Conservation (phyloP, 2,797 vertebrate species). For the Onychomys torridus region DNA sequence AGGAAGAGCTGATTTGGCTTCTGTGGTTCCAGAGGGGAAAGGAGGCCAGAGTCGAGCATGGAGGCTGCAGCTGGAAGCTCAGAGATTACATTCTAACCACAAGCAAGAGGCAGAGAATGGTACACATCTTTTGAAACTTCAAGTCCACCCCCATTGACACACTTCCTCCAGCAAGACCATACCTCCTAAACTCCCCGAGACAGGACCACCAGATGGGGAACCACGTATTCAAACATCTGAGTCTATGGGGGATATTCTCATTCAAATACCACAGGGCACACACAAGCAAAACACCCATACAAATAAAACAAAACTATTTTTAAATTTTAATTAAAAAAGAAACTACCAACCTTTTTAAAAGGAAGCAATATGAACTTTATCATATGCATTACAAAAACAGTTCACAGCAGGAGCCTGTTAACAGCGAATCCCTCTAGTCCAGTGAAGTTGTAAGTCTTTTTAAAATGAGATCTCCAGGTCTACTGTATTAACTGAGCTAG, state of each 20-base stretch:
- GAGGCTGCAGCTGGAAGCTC: no score
- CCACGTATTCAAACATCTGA: background rate
- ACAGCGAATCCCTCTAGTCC: constrained; percentile 28
- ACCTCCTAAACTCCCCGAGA: background rate
- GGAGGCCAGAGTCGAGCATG: background rate
- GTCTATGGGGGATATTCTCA: background rate
- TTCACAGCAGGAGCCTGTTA: constrained; percentile 50
- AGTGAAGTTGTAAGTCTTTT: constrained; percentile 55
- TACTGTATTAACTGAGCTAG: constrained; percentile 46
- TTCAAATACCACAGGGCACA: background rate
- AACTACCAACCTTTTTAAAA: constrained; percentile 20
- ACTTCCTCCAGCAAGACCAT: background rate
- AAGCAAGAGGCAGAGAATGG: background rate
- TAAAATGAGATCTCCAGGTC: constrained; percentile 61
- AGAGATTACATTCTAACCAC: background rate
- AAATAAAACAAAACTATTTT: background rate
- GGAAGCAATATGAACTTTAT: constrained; percentile 60
- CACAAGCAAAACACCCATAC: background rate
- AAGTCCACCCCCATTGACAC: background rate
- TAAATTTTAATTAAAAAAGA: background rate
- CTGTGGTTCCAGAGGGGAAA: no score
- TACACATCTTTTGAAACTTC: background rate
- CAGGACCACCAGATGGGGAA: no score
- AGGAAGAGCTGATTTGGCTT: background rate
- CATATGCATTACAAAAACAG: constrained; percentile 48